Conservation (phyloP, 2,113 vertebrate species). For the Drymodes brunneopygia region DNA sequence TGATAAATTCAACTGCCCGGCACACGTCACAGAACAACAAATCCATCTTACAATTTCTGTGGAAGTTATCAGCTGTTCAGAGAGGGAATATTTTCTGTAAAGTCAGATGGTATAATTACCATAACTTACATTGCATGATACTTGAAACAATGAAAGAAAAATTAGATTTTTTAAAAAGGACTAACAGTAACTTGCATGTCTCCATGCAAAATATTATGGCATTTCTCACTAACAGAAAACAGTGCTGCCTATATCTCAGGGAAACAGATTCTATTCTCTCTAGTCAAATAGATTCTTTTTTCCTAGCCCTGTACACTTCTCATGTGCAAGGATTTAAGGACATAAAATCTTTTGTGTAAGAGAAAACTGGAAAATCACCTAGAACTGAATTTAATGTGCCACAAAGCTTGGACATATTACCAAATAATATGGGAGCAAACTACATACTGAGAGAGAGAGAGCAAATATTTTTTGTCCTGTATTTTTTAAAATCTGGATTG, state of each 20-base stretch:
- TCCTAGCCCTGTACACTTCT: background rate
- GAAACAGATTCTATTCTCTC: background rate
- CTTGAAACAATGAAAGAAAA: background rate
- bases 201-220: background rate
- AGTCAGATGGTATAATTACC: background rate
- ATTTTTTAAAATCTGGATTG: background rate
- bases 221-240: background rate
- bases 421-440: background rate
- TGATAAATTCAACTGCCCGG: background rate
- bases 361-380: background rate
- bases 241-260: background rate
- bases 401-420: fast-evolving
- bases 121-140: background rate
- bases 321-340: background rate
- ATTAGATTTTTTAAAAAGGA: background rate
- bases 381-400: background rate
- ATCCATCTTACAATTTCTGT: background rate
- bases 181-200: background rate
- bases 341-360: background rate
- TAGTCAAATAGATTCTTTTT: background rate
- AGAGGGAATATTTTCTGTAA: background rate
- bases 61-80: background rate
- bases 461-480: background rate
- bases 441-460: background rate
- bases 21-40: background rate